Base-by-base conservation (phyloP, 2,113 vertebrate genomes). In the Amia ocellicauda region DNA sequence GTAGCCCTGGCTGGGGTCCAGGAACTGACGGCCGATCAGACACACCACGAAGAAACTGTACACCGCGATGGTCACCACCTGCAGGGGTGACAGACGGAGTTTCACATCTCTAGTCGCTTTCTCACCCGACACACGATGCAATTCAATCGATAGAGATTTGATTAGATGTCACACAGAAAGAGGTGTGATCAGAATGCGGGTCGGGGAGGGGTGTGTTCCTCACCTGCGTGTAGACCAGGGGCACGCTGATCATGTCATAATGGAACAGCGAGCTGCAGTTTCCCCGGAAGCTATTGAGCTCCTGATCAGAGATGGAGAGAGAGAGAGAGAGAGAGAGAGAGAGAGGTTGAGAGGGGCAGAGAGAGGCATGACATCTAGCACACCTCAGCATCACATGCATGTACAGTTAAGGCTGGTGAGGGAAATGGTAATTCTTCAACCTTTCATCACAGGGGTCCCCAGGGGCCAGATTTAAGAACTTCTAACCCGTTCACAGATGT, bases 21-120 rank as follows among this genome's bases (percentile, higher is more conserved):
- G 86, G 76, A 97, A 98, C 84, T 98, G 95, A 0, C 93, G 91
- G 9, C 95, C 95, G 4, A 98, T 91, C 40, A 98, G 88, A 79
- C 94, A 97, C 60, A 93, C 92, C 72, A 94, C 82, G 70, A 98
- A 97, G 72, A 95, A 98, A 68, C 93, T 95, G 83, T 97, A 98
- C 19, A 97, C 94, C 0, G 95, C 95, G 42, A 98, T 87, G 10
- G 94, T 96, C 63, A 97, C 95, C 59, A 98, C 95, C 95, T 98
- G 68, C 2, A 3, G 23, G 22, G 16, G 41, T 17, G 53, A 42
- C 2, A 8, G 10, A 22, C 43, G 3, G 8, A 13, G 19, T 1
- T 0, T 13, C 26, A 54, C 26, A 22, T n/a, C n/a, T n/a, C n/a
- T n/a, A n/a, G n/a, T n/a, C n/a, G n/a, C n/a, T n/a, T n/a, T n/a